Evolutionary conservation across 2,797 vertebrate genomes (phyloP).

Genomic region (Coranthus polyacanthus): DNA sequence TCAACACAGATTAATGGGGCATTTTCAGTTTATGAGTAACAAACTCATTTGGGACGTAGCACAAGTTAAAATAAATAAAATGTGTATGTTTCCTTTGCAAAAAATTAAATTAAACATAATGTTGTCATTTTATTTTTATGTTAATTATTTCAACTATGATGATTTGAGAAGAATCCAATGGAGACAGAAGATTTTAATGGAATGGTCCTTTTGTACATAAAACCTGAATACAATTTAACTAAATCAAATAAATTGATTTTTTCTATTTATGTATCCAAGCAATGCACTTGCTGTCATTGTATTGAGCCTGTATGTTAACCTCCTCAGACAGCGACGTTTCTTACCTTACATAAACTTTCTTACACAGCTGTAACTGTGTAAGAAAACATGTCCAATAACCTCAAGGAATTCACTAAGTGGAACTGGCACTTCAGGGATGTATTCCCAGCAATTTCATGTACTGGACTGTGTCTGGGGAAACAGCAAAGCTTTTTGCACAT

Average conservation of each 20-base stretch:
- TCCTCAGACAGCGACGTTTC: slow-evolving; percentile 27
- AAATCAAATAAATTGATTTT: too few species aligned
- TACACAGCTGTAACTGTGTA: slow-evolving; percentile 33
- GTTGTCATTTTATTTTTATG: too few species aligned
- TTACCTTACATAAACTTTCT: slow-evolving; percentile 46
- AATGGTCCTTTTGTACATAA: background rate
- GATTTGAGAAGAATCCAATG: too few species aligned
- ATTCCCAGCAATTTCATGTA: slow-evolving; percentile 62
- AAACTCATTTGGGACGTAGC: too few species aligned
- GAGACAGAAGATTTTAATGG: too few species aligned
- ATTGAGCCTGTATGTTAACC: slow-evolving; percentile 23
- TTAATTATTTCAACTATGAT: too few species aligned
- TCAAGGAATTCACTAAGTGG: slow-evolving; percentile 75
- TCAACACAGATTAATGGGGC: too few species aligned
- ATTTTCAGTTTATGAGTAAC: too few species aligned
- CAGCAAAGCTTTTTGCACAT: slow-evolving; percentile 79
- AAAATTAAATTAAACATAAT: too few species aligned
- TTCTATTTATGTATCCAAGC: background rate
- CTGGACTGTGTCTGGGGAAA: slow-evolving; percentile 66
- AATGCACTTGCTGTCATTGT: background rate
- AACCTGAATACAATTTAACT: background rate
- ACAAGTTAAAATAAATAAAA: too few species aligned
- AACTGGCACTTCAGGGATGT: slow-evolving; percentile 59
- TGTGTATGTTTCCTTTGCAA: too few species aligned
- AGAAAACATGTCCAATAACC: slow-evolving; percentile 60